phyloP scores from a whole-genome alignment of 2,888 invertebrate genomes.

The Tryphoninae sp. region DNA sequence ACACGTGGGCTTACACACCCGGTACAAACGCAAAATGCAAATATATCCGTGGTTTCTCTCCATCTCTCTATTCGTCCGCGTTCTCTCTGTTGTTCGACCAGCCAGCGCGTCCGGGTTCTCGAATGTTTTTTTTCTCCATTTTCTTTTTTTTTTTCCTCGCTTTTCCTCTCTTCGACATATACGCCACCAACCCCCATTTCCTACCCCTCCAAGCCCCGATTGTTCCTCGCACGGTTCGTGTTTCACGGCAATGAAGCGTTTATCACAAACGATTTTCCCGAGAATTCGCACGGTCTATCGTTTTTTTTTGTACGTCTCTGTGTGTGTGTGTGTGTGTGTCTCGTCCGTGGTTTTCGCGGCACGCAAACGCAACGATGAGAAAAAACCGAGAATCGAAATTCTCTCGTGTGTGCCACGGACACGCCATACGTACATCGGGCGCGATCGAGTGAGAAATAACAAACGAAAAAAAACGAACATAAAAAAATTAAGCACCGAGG shows the following conservation, averaged over 20 bases:
- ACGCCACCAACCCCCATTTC: slow-evolving; percentile 1
- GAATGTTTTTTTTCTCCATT: slow-evolving; percentile 6
- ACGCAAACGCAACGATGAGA: slow-evolving; percentile 20
- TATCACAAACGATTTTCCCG: slow-evolving; percentile 55
- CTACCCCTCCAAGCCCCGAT: not conserved
- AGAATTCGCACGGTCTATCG: slow-evolving; percentile 23
- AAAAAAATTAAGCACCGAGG: not conserved
- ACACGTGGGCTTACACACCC: not conserved
- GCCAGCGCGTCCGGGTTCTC: slow-evolving; percentile 3
- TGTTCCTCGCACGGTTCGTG: slow-evolving; percentile 34
- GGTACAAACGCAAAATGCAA: slow-evolving; percentile 53
- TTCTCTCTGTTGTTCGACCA: not conserved
- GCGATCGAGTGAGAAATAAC: not conserved
- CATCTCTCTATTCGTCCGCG: slow-evolving; percentile 22
- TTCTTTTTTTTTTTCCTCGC: slow-evolving; percentile 1
- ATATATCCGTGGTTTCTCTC: slow-evolving; percentile 42
- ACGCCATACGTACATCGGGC: not conserved
- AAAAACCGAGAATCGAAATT: slow-evolving; percentile 38
- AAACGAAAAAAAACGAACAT: not conserved
- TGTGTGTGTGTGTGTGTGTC: slow-evolving; percentile 5
- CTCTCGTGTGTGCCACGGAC: not conserved
- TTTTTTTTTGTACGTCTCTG: not conserved
- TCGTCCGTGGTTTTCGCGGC: not conserved
- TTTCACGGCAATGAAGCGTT: slow-evolving; percentile 55
- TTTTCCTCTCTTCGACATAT: slow-evolving; percentile 34